Evolutionary conservation across 2,113 vertebrate species (phyloP).

Genomic region (Lasiurus borealis): DNA sequence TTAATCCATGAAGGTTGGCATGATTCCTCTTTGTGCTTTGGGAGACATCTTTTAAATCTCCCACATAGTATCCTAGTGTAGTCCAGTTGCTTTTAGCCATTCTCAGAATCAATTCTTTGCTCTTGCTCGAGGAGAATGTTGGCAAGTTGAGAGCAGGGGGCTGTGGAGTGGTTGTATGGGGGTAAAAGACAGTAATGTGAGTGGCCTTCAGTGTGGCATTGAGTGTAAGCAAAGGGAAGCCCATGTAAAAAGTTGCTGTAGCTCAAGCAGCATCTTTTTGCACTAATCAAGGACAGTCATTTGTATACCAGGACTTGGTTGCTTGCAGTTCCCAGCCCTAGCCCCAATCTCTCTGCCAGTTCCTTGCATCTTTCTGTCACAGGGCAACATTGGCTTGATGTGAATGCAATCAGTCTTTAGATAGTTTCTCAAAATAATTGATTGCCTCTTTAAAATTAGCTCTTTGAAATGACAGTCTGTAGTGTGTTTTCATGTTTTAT

Average conservation of each 20-base stretch:
- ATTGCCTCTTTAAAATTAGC: neutral
- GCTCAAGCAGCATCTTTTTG: fast-evolving
- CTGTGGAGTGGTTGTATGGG: fast-evolving
- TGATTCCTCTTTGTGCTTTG: neutral
- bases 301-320: neutral
- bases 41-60: neutral
- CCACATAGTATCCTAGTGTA: neutral
- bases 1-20: neutral
- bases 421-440: neutral
- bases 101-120: neutral
- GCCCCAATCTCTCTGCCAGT: neutral
- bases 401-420: neutral
- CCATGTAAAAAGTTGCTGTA: neutral
- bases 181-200: fast-evolving
- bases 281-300: neutral
- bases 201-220: fast-evolving
- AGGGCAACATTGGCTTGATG: neutral
- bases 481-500: neutral
- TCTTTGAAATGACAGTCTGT: neutral
- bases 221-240: neutral
- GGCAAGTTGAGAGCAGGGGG: neutral
- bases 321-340: fast-evolving
- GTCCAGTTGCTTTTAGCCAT: neutral
- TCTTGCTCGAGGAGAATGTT: neutral
- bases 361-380: neutral